Conservation (phyloP, 53 echinoderm and acorn worm species). For the Antedon mediterranea region DNA sequence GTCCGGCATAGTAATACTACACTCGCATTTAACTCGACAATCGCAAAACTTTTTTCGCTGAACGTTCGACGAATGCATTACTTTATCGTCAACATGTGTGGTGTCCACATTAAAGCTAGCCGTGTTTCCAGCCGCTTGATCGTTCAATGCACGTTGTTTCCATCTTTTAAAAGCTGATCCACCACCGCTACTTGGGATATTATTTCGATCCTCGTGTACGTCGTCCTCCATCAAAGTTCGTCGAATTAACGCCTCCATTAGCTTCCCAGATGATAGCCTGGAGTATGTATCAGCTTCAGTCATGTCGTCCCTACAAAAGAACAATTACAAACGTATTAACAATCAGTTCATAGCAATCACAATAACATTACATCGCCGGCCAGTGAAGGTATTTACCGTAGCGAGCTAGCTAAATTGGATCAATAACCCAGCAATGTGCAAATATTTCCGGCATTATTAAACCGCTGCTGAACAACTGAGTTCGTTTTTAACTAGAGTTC, state of each 20-base stretch:
- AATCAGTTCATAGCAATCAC: too few relatives aligned
- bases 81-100: too few relatives aligned
- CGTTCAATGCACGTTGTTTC: neutral
- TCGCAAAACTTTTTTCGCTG: neutral
- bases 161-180: neutral
- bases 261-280: constrained; percentile 77
- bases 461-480: neutral
- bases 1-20: too few relatives aligned
- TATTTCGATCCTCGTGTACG: neutral
- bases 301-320: neutral
- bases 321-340: neutral
- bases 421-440: neutral
- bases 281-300: constrained; percentile 12
- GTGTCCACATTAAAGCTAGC: neutral
- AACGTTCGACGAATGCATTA: too few relatives aligned
- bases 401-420: neutral
- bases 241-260: constrained; percentile 87
- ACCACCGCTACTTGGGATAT: neutral
- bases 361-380: too few relatives aligned
- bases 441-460: neutral
- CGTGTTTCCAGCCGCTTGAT: neutral
- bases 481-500: neutral
- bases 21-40: neutral
- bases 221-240: constrained; percentile 75
- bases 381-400: neutral